phyloP scores from a whole-genome alignment of 2,888 invertebrate species.

The Drosophila engyochracea region DNA sequence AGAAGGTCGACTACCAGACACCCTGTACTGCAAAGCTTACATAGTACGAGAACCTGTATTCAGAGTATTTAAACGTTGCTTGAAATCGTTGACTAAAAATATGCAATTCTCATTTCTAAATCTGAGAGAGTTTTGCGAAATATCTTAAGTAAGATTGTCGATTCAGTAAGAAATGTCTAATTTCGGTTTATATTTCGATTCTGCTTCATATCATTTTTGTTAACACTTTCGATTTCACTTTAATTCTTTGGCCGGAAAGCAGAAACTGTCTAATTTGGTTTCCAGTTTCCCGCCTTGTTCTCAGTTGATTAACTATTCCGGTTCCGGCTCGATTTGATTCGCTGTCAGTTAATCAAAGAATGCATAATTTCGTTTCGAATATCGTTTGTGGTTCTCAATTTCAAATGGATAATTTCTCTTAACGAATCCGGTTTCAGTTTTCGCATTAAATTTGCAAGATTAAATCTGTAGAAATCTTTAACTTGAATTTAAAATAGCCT shows the following conservation, averaged over 20 bases:
- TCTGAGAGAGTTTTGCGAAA: background rate
- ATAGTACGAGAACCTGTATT: background rate
- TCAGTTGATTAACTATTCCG: background rate
- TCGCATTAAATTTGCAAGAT: background rate
- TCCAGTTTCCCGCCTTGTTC: background rate
- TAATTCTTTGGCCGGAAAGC: background rate
- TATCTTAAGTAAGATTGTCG: background rate
- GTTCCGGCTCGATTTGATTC: background rate
- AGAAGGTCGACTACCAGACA: background rate
- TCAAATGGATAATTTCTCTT: background rate
- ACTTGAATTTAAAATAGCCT: background rate
- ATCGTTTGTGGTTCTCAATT: background rate
- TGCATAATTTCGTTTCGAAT: background rate
- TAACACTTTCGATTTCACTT: background rate
- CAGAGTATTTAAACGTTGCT: background rate
- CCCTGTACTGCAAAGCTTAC: background rate
- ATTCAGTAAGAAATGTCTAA: background rate
- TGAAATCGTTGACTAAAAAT: background rate
- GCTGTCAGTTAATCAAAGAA: background rate
- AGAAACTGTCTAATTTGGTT: background rate
- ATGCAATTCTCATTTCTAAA: background rate
- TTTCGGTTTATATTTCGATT: background rate
- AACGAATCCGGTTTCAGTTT: background rate
- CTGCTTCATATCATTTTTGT: background rate
- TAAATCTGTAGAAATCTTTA: background rate